Evolutionary conservation across 2,113 vertebrate genomes (phyloP).

Genomic region (Dipodomys merriami): DNA sequence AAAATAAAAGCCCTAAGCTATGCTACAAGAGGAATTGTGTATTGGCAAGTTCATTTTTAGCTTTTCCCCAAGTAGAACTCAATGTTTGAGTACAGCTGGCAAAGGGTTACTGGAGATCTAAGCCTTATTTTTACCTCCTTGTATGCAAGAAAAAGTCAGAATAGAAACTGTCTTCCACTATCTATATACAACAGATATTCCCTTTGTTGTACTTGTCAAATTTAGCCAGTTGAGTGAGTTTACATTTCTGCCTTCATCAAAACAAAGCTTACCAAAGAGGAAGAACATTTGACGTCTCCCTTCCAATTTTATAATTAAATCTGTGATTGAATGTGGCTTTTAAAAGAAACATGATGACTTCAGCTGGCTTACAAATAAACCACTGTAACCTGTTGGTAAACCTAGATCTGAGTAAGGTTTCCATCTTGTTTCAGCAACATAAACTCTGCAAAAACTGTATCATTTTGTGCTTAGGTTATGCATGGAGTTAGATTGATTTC

Average conservation of each 20-base stretch:
- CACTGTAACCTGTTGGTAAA: constrained; percentile 70
- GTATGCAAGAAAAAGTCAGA: too few species aligned
- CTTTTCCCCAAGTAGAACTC: not conserved
- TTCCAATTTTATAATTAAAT: constrained; percentile 63
- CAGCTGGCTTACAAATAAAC: constrained; percentile 72
- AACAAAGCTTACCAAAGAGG: constrained; percentile 60
- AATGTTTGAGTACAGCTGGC: not conserved
- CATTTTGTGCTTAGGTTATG: constrained; percentile 83
- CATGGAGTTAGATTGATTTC: constrained; percentile 68
- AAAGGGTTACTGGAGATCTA: not conserved
- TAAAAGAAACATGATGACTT: constrained; percentile 72
- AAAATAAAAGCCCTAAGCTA: constrained; percentile 5
- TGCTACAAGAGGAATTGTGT: not conserved
- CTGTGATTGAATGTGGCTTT: constrained; percentile 54
- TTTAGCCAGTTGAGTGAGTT: constrained; percentile 72
- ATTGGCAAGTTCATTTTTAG: constrained; percentile 36
- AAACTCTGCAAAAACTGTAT: constrained; percentile 64
- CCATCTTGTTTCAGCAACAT: not conserved
- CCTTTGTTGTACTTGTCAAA: constrained; percentile 72
- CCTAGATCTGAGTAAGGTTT: constrained; percentile 49
- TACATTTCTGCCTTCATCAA: constrained; percentile 41
- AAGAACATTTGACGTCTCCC: not conserved
- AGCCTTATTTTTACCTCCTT: not conserved
- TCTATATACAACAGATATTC: constrained; percentile 70
- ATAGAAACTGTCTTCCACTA: not conserved